phyloP scores from a whole-genome alignment of 2,888 invertebrate species.

The Synanthedon vespiformis region DNA sequence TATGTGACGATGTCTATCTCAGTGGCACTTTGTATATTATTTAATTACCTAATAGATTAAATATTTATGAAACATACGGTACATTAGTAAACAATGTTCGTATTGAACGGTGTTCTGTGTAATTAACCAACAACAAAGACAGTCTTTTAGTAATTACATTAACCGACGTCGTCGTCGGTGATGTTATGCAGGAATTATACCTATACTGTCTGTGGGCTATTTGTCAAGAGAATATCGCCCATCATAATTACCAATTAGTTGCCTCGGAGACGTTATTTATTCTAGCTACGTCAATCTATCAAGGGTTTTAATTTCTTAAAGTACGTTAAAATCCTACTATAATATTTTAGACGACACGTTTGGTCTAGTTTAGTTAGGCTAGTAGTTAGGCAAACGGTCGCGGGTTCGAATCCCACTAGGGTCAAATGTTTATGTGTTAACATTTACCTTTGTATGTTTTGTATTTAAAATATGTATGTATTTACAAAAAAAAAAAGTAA shows the following conservation, averaged over 20 bases:
- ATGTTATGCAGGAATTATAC: not conserved
- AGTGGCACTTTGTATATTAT: not conserved
- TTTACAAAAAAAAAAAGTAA: no score
- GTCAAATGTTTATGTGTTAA: no score
- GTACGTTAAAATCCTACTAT: no score
- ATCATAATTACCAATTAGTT: not conserved
- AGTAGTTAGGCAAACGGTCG: no score
- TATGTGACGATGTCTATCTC: no score
- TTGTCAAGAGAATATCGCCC: conserved; percentile 1
- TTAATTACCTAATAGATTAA: not conserved
- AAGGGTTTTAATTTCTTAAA: not conserved
- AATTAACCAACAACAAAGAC: not conserved
- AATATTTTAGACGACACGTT: no score
- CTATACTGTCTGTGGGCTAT: not conserved
- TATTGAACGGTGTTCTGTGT: not conserved
- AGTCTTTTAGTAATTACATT: not conserved
- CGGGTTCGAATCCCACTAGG: no score
- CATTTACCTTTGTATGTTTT: no score
- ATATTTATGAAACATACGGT: not conserved
- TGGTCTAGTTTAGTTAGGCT: no score
- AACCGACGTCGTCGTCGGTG: not conserved
- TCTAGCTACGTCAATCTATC: not conserved
- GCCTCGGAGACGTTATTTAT: not conserved
- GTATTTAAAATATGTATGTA: no score
- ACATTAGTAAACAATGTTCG: not conserved